Conservation (phyloP, 2,113 vertebrate genomes). For the Synodontis membranacea region DNA sequence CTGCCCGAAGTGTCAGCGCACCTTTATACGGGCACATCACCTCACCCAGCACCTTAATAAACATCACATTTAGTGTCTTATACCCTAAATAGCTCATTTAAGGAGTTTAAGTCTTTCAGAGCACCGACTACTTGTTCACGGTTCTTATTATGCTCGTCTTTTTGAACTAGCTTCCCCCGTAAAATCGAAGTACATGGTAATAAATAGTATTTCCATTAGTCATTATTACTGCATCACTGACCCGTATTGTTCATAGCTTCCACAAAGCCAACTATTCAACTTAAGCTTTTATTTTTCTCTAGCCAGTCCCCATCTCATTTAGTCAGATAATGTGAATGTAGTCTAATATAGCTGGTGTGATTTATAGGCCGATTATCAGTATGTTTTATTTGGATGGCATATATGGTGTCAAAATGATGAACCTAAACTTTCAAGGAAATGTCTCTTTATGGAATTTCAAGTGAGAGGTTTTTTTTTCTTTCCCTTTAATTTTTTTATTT, state of each 20-base stretch:
- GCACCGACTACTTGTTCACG: neutral
- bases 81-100: neutral
- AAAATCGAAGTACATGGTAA: neutral
- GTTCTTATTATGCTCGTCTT: neutral
- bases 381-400: neutral
- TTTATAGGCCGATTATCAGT: neutral
- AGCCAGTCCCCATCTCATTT: neutral
- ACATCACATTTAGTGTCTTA: conserved; percentile 34
- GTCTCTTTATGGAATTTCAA: neutral
- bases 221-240: neutral
- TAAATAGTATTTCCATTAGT: neutral
- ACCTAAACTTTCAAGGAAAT: neutral
- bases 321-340: neutral
- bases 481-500: too few species aligned
- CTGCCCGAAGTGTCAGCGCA: conserved; percentile 66
- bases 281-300: neutral
- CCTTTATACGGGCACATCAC: conserved; percentile 66
- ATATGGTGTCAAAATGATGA: neutral
- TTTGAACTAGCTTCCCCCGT: neutral
- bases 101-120: neutral
- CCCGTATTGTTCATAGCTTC: neutral
- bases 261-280: neutral
- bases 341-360: neutral
- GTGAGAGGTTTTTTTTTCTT: too few species aligned
- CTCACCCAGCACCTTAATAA: conserved; percentile 63